Evolutionary conservation across 1,140 invertebrate species (phyloP), one percentile per base, ranked within the genome.

Genomic region (Drosophila nannoptera): DNA sequence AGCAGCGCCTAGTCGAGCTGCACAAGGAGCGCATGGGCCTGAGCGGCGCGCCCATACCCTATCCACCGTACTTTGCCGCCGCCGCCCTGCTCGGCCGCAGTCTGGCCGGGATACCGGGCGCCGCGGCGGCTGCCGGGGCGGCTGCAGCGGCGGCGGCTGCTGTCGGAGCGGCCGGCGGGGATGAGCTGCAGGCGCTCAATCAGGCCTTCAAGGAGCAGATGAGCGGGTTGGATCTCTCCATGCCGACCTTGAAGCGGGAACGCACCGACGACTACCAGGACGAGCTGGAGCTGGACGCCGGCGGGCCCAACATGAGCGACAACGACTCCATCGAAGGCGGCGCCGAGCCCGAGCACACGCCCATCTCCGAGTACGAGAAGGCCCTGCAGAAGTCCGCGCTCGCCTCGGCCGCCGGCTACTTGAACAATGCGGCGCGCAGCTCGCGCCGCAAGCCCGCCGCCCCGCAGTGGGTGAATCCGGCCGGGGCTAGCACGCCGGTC

Each of bases 391-490:
- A 90, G 74, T 90, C 91, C 6, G 73, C 75, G 8, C 42, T 84
- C 12, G 81, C 81, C 45, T 80, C 77, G 31, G 77, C 76, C 0
- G 70, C 71, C 0, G 80, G 78, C 6, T 87, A 87, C 42, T 78
- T 87, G 77, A 81, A 72, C 58, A 89, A 81, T 65, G 80, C 74
- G 38, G 82, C 77, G 22, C 61, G 78, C 4, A 83, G 78, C 52
- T 90, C 74, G 6, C 90, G 97, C 63, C 92, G 97, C 61, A 99
- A 99, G 91, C 96, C 97, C 0, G 96, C 96, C 0, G 96, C 97
- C 32, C 98, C 98, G 0, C 97, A 99, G 90, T 98, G 97, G 96
- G 97, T 99, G 0, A 98, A 98, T 89, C 97, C 96, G 3, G 96
- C 97, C 54, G 77, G 42, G 5, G 43, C 66, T 7, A 50, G 64